Evolutionary conservation across 2,113 vertebrate species (phyloP).

Genomic region (Artemisiospiza belli): DNA sequence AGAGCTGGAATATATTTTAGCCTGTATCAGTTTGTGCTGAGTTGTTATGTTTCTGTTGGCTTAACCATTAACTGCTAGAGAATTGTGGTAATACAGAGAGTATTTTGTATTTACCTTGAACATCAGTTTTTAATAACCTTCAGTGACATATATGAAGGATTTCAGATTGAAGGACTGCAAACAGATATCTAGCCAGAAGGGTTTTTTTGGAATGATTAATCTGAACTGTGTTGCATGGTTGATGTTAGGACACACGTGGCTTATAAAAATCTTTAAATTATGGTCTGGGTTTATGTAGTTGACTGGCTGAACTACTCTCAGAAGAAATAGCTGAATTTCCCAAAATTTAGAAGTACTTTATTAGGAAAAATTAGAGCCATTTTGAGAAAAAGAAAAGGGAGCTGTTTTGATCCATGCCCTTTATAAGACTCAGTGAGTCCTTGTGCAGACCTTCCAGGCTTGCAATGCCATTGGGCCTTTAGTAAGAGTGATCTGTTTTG

Average conservation of each 20-base stretch:
- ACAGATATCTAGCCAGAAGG: not conserved
- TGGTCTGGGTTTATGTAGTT: not conserved
- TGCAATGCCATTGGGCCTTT: not conserved
- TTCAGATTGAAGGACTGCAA: not conserved
- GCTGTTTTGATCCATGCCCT: not conserved
- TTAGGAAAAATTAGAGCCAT: not conserved
- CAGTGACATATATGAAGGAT: not conserved
- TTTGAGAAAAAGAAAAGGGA: not conserved
- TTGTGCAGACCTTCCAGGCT: not conserved
- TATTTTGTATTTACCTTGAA: not conserved
- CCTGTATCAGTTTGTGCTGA: not conserved
- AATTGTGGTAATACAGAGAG: not conserved
- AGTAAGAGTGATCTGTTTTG: not conserved
- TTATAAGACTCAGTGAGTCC: not conserved
- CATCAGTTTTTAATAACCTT: not conserved
- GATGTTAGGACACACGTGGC: not conserved
- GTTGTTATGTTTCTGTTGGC: not conserved
- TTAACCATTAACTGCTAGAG: not conserved
- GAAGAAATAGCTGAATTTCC: not conserved
- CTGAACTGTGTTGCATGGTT: not conserved
- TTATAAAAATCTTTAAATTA: not conserved
- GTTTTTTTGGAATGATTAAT: not conserved
- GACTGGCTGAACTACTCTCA: not conserved
- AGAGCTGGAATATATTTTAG: not conserved
- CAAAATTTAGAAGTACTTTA: not conserved